Evolutionary conservation across 2,113 vertebrate species (phyloP), one percentile per base, ranked within the genome.

Genomic region (Physeter macrocephalus): DNA sequence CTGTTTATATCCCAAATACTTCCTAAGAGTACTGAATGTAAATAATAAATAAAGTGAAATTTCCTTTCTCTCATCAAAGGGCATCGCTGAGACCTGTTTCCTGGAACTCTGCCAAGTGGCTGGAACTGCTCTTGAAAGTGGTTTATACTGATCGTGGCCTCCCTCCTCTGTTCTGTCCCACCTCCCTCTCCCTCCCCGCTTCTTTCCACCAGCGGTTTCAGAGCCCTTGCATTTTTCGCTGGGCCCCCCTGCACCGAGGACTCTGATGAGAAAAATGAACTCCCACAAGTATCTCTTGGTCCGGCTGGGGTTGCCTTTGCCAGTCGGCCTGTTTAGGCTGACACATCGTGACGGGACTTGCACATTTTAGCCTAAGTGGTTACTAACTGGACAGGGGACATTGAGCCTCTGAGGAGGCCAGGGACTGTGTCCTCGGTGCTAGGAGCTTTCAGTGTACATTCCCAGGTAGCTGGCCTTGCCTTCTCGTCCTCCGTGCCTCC

Each of bases 1-100:
- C 49, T 78, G 31, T 61, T 86, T 84, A 74, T 29, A 72, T 13
- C 41, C 54, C 90, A 71, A 49, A 72, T 59, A 54, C 71, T 84
- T 77, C 52, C 88, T 67, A 17, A 94, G 92, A 84, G 64, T 67
- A 27, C 64, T 5, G 14, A 74, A 31, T 85, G 81, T 92, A 89
- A 84, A 96, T 80, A 90, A 90, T 87, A 97, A 52, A 84, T 49
- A 75, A 92, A 46, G 75, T 12, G 80, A 71, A 75, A 94, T 75
- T 49, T 92, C 80, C 88, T 71, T 41, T 64, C 57, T 80, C n/a
- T 72, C 88, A 41, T 93, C 94, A 34, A 83, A 90, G 81, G 34
- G 20, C 5, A 5, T 69, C 12, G 66, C 72, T 71, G 83, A 71
- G 80, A 31, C 88, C 61, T 83, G 1, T 67, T 90, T 90, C 95